Evolutionary conservation across 2,888 invertebrate genomes (phyloP), one percentile per base, ranked within the genome.

Genomic region (Hemistola chrysoprasaria): DNA sequence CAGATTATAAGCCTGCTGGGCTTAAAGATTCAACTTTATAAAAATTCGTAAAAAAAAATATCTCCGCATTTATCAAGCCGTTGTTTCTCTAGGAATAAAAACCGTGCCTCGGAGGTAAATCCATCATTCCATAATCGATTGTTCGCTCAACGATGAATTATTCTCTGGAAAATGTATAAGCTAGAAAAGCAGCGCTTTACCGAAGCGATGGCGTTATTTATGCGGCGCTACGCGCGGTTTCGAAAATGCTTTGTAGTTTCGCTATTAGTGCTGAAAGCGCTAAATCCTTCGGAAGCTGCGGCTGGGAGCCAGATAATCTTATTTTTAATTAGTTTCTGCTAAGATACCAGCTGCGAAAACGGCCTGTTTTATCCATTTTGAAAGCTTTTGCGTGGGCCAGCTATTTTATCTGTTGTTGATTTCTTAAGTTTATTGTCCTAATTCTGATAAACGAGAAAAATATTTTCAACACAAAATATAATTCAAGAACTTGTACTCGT

Each of bases 71-170:
- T 45, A 30, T 41, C 41, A 42, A 32, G 20, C 29, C 28, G 30
- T 29, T 40, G 42, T 47, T 46, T 40, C 40, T 40, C 8, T 16
- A 16, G 9, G 8, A 33, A 38, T 23, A 47, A 47, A 47, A 49
- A 40, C 44, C 42, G 36, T 31, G 35, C 33, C 27, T 42, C 26
- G 8, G 28, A 43, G 47, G 45, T 52, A 65, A 65, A 78, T 79
- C 67, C 72, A 74, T 78, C 78, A 75, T 65, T 49, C 53, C 20
- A 45, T 73, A 77, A 79, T 75, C 75, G 78, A 73, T 73, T 66
- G 68, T 55, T 62, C 71, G 54, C 44, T 61, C 58, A 57, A 48
- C 59, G 45, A 56, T 65, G 66, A 72, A 68, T 70, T 71, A 72
- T 76, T 62, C 59, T 34, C 55, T 47, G 53, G 55, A 66, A 55